Evolutionary conservation across 1,140 invertebrate species (phyloP), one percentile per base, ranked within the genome.

Genomic region (Drosophila ficusphila): DNA sequence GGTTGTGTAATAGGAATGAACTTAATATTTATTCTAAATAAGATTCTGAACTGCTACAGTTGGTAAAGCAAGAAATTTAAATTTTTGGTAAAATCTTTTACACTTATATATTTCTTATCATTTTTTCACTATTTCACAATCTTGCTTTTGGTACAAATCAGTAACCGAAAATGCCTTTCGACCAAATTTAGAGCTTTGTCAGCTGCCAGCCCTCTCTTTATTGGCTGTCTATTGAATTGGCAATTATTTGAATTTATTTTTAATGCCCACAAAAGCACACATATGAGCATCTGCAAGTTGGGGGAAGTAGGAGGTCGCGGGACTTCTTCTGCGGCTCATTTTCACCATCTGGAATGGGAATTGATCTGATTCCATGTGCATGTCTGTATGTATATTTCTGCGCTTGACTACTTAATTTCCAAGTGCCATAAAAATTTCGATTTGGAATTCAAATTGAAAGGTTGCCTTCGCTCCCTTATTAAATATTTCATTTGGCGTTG

Each of bases 221-320:
- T 62, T 52, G 62, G 41, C 62, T 73, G 36, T 57, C 46, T 74
- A 74, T 74, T 74, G 56, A 74, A 74, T 57, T 74, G 71, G 70
- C 70, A 74, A 74, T 74, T 74, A 74, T 74, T 65, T 56, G 70
- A 74, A 74, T 74, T 65, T 74, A 74, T 64, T 65, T 74, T 74
- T 74, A 74, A 74, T 67, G 62, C 27, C 23, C 58, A 33, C 38
- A 58, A 42, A 41, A 34, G 19, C 33, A 19, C 29, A 62, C 3
- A 67, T 9, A 18, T 31, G 60, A 61, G 48, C 41, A 38, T 39
- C 44, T 60, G 39, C 9, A 7, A 25, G 41, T 14, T 21, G 41
- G n/a, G 27, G 38, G 11, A 9, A 4, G 21, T 14, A 25, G 25
- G 18, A 4, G 34, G 21, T 29, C 14, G 53, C n/a, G 48, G 11